Base-by-base conservation (phyloP, 2,113 vertebrate species). In the Meleagris gallopavo region DNA sequence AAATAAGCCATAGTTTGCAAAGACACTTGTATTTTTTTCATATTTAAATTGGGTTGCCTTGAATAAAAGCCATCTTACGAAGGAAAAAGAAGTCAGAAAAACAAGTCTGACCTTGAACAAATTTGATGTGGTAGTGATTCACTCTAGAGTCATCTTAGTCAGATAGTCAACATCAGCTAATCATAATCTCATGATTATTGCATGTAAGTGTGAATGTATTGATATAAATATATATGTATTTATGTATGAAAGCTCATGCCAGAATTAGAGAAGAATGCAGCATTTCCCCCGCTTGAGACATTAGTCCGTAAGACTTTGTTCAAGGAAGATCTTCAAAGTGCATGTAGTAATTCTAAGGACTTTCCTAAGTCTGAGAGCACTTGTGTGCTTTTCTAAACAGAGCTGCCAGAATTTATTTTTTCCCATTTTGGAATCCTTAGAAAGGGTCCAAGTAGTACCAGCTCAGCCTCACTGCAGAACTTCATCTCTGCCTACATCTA, bases 101-200 rank as follows among this genome's bases (percentile, higher is more conserved):
- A 90, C 79, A 92, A 81, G 70, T 54, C 54, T 80, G 87, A 93
- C 94, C 76, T 83, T 95, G 93, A 83, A 74, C 58, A 90, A 93
- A 95, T 90, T 91, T 60, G 87, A 36, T 64, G 67, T 92, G 76
- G 62, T 8, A 13, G 79, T 98, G 98, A 98, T 97, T 98, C 98
- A 98, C 74, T 50, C 57, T 73, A 86, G 41, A 89, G 91, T 97
- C 95, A 94, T 97, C 80, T 90, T 67, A 96, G 97, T 96, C 95
- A 95, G 91, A 95, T 85, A 96, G 95, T 97, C 95, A 96, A 87
- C 76, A 94, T 93, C 96, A 70, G 62, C 95, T 97, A 96, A 96
- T 97, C 97, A 97, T 82, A 96, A 96, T 90, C 93, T 70, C 93
- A 45, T 97, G 97, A 97, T 95, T 88, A 80, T 77, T 95, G 76